These are phyloP conservation scores for Python bivittatus DNA, from an alignment of 2,113 vertebrate genomes.

Conservation along the genomic window DNA sequence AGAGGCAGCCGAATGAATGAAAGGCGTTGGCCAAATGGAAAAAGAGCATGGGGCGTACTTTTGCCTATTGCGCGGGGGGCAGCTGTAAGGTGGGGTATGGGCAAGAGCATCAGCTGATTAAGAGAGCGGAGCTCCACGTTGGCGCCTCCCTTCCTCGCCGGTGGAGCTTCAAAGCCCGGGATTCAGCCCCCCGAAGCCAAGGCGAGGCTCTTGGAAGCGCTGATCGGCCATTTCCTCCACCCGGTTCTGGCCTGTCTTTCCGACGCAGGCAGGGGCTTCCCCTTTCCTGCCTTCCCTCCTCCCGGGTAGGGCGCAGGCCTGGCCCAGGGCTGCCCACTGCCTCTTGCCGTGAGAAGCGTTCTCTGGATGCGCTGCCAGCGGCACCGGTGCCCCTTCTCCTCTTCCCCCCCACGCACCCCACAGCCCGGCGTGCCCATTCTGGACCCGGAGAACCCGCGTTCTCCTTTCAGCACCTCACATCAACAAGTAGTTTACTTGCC, in stretches of 20 bases:
- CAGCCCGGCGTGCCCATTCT: neutral
- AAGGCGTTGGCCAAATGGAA: neutral
- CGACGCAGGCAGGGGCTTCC: neutral
- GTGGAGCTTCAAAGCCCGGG: neutral
- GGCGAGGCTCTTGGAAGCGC: neutral
- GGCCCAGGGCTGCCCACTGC: too few relatives aligned
- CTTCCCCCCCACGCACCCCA: too few relatives aligned
- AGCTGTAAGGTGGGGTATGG: too few relatives aligned
- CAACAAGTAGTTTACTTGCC: neutral
- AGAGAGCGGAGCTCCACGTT: neutral
- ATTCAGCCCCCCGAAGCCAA: too few relatives aligned
- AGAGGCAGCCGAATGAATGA: neutral
- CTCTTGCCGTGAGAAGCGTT: neutral
- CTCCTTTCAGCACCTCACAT: neutral
- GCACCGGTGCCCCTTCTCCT: neutral
- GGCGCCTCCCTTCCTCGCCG: neutral
- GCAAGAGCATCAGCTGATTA: neutral
- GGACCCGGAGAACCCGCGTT: neutral
- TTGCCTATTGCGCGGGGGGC: neutral
- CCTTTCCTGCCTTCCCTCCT: too few relatives aligned
- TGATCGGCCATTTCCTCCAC: neutral
- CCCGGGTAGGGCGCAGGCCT: neutral
- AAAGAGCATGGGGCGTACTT: neutral
- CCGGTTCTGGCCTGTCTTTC: neutral
- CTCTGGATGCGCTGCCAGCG: too few relatives aligned